Evolutionary conservation across 2,797 vertebrate species (phyloP), one percentile per base, ranked within the genome.

Genomic region (Dryobates pubescens): DNA sequence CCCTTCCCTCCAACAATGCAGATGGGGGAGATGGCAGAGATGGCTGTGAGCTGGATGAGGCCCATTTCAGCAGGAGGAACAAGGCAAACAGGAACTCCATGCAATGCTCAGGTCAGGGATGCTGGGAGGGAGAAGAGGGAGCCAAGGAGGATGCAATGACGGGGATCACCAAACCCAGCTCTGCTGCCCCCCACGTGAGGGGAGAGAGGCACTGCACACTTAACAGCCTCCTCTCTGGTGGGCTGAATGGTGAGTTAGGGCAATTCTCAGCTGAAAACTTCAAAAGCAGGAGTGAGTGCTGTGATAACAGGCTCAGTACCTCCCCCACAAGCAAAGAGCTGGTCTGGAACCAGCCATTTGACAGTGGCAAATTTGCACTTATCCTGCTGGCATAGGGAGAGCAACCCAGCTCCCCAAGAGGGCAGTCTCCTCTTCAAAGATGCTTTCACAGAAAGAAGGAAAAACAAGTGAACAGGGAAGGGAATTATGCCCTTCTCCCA

Each of bases 221-320:
- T 13, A 3, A 45, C 4, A 29, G 61, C 41, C 45, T 36, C 7
- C 0, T 0, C 23, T 53, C 20, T 47, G 29, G 29, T 41, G 32
- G 54, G 3, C 4, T 72, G 80, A 80, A 22, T 34, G 47, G 18
- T 3, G 47, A 85, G 27, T 2, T n/a, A 75, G 65, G 34, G 27
- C n/a, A 70, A 45, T 58, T 81, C 27, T 92, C 54, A 68, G 36
- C 27, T 23, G 10, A 79, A 73, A 88, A 90, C 73, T 90, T 73
- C 45, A 76, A 58, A 56, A 77, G 58, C 41, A 45, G 23, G 7
- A 73, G n/a, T 2, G 1, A 58, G 14, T 10, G 20, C 19, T 13
- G 38, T 0, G 0, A 65, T 51, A 13, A 20, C 32, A 32, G 15
- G 16, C 14, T 34, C 23, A 47, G 24, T 65, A 82, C 34, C 49